Percentiles rank a stretch among this genome's conserved stretches.
Evolutionary conservation across 2,888 invertebrate species (phyloP).

Genomic region (Podabrus alpinus): DNA sequence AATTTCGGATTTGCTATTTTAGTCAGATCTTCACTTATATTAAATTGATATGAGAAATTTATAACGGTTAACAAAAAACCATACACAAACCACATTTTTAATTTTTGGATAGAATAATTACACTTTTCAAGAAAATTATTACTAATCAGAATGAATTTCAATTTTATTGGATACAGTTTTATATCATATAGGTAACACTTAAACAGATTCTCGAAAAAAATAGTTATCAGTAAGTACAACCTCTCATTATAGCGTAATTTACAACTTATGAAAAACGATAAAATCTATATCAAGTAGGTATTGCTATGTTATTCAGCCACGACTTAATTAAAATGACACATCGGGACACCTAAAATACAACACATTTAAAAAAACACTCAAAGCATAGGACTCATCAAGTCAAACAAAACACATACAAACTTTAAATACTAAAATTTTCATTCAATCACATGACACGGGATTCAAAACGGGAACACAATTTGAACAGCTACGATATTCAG

Average conservation of each 20-base stretch:
- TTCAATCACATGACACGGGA: no score
- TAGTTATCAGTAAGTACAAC: not conserved
- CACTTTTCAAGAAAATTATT: not conserved
- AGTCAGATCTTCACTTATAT: not conserved
- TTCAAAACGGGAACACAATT: no score
- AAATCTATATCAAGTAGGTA: no score
- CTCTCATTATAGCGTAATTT: not conserved
- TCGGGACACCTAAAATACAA: no score
- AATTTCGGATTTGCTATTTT: not conserved
- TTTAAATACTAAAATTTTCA: no score
- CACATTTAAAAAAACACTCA: no score
- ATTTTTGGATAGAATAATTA: not conserved
- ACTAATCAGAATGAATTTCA: not conserved
- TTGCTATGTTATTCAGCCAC: no score
- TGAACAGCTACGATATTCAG: no score
- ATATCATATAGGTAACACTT: not conserved
- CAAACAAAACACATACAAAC: no score
- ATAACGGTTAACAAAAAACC: not conserved
- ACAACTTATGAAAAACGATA: not conserved
- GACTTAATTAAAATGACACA: no score
- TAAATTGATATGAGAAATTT: not conserved
- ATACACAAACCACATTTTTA: not conserved
- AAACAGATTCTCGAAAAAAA: not conserved
- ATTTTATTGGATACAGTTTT: not conserved
- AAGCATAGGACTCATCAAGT: no score